Evolutionary conservation across 1,140 invertebrate species (phyloP).

Genomic region (Drosophila auraria): DNA sequence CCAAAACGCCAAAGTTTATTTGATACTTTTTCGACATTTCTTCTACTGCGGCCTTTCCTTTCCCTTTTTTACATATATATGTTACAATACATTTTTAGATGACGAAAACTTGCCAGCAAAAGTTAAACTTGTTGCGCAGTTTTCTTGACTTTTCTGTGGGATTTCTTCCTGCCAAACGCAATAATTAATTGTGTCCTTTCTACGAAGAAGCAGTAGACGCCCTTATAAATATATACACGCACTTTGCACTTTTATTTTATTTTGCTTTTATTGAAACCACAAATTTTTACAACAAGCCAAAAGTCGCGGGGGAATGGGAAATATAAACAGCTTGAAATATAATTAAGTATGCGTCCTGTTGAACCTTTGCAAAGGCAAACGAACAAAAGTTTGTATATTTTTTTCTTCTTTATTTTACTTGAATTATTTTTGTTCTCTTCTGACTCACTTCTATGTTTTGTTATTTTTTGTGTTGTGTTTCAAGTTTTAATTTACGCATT

Average conservation of each 20-base stretch:
- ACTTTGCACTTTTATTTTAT: conserved; percentile 23
- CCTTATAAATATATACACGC: conserved; percentile 36
- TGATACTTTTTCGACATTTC: conserved; percentile 28
- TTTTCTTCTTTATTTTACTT: conserved; percentile 21
- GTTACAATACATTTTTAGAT: conserved; percentile 45
- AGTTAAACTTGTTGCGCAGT: conserved; percentile 73
- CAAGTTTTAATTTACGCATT: conserved; percentile 76
- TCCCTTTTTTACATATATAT: conserved; percentile 58
- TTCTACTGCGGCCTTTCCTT: conserved; percentile 12
- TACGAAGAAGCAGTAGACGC: conserved; percentile 14
- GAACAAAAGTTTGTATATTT: conserved; percentile 52
- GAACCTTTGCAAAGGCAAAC: conserved; percentile 44
- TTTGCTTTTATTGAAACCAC: conserved; percentile 60
- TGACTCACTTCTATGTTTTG: not conserved
- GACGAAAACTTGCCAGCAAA: conserved; percentile 46
- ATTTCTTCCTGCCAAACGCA: conserved; percentile 21
- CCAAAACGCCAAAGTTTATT: conserved; percentile 36
- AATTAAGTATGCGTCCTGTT: conserved; percentile 79
- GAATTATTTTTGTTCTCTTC: conserved; percentile 8
- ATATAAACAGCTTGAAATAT: conserved; percentile 71
- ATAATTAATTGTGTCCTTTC: conserved; percentile 78
- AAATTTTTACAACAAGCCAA: conserved; percentile 47
- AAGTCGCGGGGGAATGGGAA: conserved; percentile 3
- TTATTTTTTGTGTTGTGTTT: conserved; percentile 7
- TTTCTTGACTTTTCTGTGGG: conserved; percentile 30